Evolutionary conservation across 2,797 vertebrate species (phyloP).

Genomic region (Neosilurus hyrtlii): DNA sequence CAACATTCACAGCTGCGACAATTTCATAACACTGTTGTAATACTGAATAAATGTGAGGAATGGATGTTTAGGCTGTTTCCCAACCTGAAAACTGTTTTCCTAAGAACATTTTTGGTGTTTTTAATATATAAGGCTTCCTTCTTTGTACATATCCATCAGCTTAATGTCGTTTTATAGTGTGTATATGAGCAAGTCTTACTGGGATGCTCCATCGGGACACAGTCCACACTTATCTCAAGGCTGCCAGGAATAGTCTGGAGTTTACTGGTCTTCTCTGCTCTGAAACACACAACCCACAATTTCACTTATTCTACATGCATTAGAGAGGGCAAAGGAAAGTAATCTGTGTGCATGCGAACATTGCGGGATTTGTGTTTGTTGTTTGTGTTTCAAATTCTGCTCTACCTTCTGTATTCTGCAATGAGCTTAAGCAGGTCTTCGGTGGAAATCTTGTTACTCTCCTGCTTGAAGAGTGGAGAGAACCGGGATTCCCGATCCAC

Average conservation of each 20-base stretch:
- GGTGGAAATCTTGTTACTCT: constrained; percentile 92
- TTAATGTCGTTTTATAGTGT: not conserved
- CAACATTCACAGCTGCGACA: not conserved
- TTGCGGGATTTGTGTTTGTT: not conserved
- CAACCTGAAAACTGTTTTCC: not conserved
- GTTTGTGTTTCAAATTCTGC: not conserved
- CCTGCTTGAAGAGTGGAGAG: constrained; percentile 95
- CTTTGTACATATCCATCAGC: not conserved
- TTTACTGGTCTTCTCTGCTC: constrained; percentile 95
- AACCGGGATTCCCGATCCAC: constrained; percentile 94
- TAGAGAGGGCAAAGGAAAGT: not conserved
- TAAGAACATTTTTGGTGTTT: not conserved
- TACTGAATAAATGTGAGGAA: not conserved
- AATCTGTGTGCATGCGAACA: not conserved
- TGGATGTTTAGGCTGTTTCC: not conserved
- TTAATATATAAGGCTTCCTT: not conserved
- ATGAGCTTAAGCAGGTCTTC: constrained; percentile 93
- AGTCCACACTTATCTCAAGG: constrained; percentile 86
- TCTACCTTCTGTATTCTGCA: constrained; percentile 87
- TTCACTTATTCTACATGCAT: constrained; percentile 6
- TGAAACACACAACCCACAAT: constrained; percentile 59
- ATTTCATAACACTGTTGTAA: not conserved
- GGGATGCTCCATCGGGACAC: constrained; percentile 89
- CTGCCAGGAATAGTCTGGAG: constrained; percentile 91
- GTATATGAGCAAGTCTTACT: constrained; percentile 75